A percentile compares a stretch with the other conserved stretches of the same genome.
phyloP scores from a whole-genome alignment of 2,888 invertebrate species.

The Eurois occulta region DNA sequence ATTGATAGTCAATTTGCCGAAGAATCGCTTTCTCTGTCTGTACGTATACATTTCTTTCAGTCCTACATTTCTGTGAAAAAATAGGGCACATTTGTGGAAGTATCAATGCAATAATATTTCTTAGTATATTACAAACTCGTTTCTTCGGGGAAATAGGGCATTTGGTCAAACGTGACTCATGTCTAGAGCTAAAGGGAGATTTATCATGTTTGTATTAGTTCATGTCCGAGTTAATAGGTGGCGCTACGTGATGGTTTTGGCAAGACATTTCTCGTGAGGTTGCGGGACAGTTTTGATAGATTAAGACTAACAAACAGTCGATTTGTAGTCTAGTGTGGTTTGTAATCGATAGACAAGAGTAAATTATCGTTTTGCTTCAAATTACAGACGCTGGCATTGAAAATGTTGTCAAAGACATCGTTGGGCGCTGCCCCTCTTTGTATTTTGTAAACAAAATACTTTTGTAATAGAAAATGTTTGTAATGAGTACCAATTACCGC shows the following conservation, averaged over 20 bases:
- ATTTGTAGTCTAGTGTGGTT: conserved; percentile 4
- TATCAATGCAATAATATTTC: conserved; percentile 28
- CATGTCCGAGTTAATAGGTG: conserved; percentile 34
- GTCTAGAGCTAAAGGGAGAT: conserved; percentile 10
- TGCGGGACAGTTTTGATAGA: conserved; percentile 21
- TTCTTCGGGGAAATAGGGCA: conserved; percentile 32
- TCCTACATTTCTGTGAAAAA: conserved; percentile 6
- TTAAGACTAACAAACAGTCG: conserved; percentile 13
- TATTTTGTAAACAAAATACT: background rate
- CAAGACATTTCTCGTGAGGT: conserved; percentile 24
- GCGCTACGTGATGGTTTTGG: conserved; percentile 38
- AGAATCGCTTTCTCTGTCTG: background rate
- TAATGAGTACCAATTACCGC: conserved; percentile 6
- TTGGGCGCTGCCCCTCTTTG: background rate
- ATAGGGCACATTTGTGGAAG: background rate
- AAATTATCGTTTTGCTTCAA: background rate
- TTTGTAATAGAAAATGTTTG: background rate
- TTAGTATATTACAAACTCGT: conserved; percentile 13
- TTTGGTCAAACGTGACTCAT: conserved; percentile 32
- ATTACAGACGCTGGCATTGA: background rate
- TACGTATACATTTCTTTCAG: background rate
- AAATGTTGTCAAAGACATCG: background rate
- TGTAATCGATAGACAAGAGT: background rate
- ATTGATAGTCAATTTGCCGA: background rate
- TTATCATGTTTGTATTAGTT: conserved; percentile 47